A percentile compares a stretch with the other conserved stretches of the same genome.
These are phyloP conservation scores for Saguinus midas DNA, from an alignment of 2,113 vertebrate genomes.

Conservation along the genomic window DNA sequence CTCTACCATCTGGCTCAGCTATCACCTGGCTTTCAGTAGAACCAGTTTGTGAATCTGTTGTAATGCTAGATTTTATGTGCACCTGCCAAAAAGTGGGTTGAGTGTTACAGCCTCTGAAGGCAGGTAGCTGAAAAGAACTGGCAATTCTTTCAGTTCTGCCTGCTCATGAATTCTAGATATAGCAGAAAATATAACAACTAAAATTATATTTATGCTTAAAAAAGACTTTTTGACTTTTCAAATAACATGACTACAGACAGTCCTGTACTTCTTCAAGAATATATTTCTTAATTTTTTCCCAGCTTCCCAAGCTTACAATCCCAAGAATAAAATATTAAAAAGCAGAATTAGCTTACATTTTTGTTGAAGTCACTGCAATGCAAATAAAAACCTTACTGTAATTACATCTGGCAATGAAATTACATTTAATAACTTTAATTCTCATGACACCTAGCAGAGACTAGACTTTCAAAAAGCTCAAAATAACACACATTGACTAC, in stretches of 20 bases:
- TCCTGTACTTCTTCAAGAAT: neutral
- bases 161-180: neutral
- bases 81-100: neutral
- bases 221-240: neutral
- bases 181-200: neutral
- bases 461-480: neutral
- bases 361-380: neutral
- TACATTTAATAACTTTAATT: neutral
- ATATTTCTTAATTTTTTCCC: no score
- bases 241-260: neutral
- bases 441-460: neutral
- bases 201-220: neutral
- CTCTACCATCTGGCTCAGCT: neutral
- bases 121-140: neutral
- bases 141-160: constrained; percentile 16
- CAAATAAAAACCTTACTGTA: constrained; percentile 27
- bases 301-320: no score
- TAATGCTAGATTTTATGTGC: neutral
- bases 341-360: constrained; percentile 11
- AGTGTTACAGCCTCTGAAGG: neutral
- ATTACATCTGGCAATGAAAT: constrained; percentile 16
- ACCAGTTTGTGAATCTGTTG: neutral
- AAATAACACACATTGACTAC: neutral
- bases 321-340: constrained; percentile 30
- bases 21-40: neutral